Percentiles rank a stretch among this genome's conserved stretches.
Evolutionary conservation across 1,140 invertebrate genomes (phyloP).

Genomic region (Cydia strobilella): DNA sequence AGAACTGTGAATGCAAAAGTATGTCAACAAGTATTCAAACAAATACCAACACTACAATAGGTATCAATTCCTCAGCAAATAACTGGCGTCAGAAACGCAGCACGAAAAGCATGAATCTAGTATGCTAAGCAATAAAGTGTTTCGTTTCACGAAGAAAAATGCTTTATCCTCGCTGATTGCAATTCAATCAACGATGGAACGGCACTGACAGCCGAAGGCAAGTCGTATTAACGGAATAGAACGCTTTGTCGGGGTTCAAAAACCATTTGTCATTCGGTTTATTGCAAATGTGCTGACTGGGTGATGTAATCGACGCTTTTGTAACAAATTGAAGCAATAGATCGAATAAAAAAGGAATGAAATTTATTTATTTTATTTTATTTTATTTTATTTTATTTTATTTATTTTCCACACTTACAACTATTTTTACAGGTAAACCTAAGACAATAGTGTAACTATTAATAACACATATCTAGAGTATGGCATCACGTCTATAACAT

Average conservation of each 20-base stretch:
- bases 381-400: too few species aligned
- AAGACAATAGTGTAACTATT: too few species aligned
- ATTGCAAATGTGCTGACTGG: constrained; percentile 15
- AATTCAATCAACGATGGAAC: constrained; percentile 3
- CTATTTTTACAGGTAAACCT: too few species aligned
- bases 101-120: too few species aligned
- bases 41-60: not conserved
- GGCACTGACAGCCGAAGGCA: not conserved
- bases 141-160: constrained; percentile 16
- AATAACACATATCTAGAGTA: too few species aligned
- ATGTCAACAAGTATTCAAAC: not conserved
- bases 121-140: constrained; percentile 17
- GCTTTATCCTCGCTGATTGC: constrained; percentile 7
- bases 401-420: too few species aligned
- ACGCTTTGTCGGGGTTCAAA: not conserved
- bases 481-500: too few species aligned
- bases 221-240: constrained; percentile 7
- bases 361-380: too few species aligned
- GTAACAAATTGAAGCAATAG: constrained; percentile 4
- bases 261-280: constrained; percentile 1
- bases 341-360: not conserved
- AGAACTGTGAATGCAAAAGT: not conserved
- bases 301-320: constrained; percentile 1
- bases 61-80: not conserved
- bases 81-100: not conserved